Conservation (phyloP, 2,113 vertebrate genomes). For the Albula glossodonta region DNA sequence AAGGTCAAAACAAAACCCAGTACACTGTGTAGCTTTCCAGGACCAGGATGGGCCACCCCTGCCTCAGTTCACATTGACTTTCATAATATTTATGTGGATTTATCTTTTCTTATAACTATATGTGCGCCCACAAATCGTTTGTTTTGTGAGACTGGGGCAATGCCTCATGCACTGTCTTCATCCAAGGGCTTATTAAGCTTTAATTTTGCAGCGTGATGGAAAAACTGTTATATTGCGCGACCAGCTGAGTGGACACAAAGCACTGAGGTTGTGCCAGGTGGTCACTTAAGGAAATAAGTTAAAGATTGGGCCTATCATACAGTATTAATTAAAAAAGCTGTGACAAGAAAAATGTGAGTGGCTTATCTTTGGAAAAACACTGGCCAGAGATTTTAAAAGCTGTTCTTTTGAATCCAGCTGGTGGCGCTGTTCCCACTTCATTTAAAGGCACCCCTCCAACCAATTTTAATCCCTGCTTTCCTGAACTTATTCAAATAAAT, state of each 20-base stretch:
- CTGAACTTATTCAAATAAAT: too few relatives aligned
- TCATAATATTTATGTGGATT: too few relatives aligned
- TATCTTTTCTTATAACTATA: not conserved
- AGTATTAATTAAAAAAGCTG: conserved; percentile 13
- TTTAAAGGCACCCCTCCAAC: not conserved
- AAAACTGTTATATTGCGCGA: not conserved
- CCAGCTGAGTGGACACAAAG: conserved; percentile 16
- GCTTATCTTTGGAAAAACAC: not conserved
- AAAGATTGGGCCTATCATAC: conserved; percentile 8
- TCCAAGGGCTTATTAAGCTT: not conserved
- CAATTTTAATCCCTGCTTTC: too few relatives aligned
- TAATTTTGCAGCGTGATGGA: not conserved
- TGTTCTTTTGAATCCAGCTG: conserved; percentile 13
- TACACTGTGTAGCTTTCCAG: too few relatives aligned
- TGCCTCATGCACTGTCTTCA: not conserved
- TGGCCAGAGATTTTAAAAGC: not conserved
- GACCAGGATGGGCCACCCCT: too few relatives aligned
- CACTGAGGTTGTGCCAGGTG: conserved; percentile 13
- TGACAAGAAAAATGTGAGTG: conserved; percentile 4
- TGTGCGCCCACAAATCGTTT: not conserved
- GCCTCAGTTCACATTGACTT: too few relatives aligned
- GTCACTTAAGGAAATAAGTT: conserved; percentile 23
- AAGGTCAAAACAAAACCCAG: too few relatives aligned
- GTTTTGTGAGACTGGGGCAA: not conserved
- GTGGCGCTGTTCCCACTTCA: not conserved